A percentile compares a stretch with the other conserved stretches of the same genome.
phyloP scores from a whole-genome alignment of 2,113 vertebrate genomes.

The Uria lomvia region DNA sequence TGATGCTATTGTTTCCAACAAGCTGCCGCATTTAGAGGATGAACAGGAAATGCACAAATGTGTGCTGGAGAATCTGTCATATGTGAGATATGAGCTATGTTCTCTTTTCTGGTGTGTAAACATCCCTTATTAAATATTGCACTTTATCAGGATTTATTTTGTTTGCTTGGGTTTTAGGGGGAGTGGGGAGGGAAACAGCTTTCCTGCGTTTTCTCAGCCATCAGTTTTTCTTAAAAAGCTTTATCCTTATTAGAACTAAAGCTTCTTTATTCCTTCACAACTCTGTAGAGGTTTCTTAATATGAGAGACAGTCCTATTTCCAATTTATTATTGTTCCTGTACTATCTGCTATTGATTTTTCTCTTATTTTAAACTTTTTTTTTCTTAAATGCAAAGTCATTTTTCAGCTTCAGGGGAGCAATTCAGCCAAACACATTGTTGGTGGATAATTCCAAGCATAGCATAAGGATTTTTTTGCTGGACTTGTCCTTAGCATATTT shows the following conservation, averaged over 20 bases:
- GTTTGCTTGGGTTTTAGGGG: background rate
- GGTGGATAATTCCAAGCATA: background rate
- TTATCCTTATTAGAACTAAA: constrained; percentile 30
- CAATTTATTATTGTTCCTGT: background rate
- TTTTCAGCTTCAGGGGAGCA: background rate
- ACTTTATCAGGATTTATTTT: background rate
- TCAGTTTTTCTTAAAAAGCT: background rate
- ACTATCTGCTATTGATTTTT: background rate
- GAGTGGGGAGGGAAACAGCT: background rate
- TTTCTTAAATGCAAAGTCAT: background rate
- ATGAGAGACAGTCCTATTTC: background rate
- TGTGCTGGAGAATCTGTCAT: background rate
- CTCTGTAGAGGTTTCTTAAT: background rate
- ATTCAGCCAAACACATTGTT: background rate
- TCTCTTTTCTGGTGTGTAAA: background rate
- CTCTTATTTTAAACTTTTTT: background rate
- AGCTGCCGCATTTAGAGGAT: background rate
- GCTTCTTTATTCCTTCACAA: background rate
- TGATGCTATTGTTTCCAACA: background rate
- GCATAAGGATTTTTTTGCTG: background rate
- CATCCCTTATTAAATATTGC: background rate
- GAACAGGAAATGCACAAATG: background rate
- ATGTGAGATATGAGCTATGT: background rate
- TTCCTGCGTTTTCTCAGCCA: background rate
- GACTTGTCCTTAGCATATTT: background rate